phyloP scores from a whole-genome alignment of 2,797 vertebrate species.

The Falco berigora region DNA sequence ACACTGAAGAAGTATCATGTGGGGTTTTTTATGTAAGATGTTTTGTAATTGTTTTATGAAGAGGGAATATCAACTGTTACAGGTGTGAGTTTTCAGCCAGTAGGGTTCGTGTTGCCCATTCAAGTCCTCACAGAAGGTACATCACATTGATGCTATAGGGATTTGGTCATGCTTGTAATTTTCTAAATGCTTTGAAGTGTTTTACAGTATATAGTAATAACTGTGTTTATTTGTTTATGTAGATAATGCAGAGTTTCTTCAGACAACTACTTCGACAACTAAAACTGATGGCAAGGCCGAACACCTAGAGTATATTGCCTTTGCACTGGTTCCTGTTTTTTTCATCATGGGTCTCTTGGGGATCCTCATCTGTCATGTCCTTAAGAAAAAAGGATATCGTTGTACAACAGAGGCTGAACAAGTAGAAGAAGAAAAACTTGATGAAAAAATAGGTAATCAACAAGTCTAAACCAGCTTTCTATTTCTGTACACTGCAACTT shows the following conservation, averaged over 20 bases:
- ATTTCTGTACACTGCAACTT: not conserved
- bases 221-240: not conserved
- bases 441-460: slow-evolving; percentile 74
- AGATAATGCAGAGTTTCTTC: not conserved
- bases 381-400: slow-evolving; percentile 94
- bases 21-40: not conserved
- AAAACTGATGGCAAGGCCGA: slow-evolving; percentile 1
- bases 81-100: not conserved
- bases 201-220: not conserved
- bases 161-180: not conserved
- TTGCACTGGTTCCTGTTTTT: slow-evolving; percentile 85
- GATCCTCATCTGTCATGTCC: slow-evolving; percentile 89
- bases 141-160: not conserved
- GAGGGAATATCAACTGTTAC: not conserved
- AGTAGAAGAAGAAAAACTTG: slow-evolving; percentile 70
- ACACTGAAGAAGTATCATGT: not conserved
- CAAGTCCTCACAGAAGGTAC: not conserved
- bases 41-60: not conserved
- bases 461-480: not conserved
- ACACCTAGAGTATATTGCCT: slow-evolving; percentile 78
- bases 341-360: slow-evolving; percentile 91
- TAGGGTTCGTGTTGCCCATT: not conserved
- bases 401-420: slow-evolving; percentile 88
- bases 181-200: not conserved
- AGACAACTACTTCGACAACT: not conserved